These are phyloP conservation scores for Corvus cornix DNA, from an alignment of 2,113 vertebrate species.

Conservation along the genomic window DNA sequence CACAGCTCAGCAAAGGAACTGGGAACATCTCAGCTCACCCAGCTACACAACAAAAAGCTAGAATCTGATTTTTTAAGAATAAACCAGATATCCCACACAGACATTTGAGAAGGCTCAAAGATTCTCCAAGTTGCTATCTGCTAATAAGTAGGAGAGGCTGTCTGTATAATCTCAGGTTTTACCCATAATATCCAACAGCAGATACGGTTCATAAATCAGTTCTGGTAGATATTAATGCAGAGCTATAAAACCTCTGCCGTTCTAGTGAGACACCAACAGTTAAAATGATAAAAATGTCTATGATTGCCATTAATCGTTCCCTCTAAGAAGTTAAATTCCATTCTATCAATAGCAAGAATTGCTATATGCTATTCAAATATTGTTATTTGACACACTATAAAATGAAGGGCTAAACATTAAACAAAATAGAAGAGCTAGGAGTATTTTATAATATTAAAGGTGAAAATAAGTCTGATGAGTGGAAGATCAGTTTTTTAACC, in stretches of 20 bases:
- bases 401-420: not conserved
- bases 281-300: not conserved
- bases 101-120: not conserved
- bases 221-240: not conserved
- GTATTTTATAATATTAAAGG: not conserved
- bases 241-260: not conserved
- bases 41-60: not conserved
- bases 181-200: not conserved
- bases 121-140: not conserved
- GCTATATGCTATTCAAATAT: not conserved
- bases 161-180: not conserved
- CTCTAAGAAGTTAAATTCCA: not conserved
- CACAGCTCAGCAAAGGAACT: not conserved
- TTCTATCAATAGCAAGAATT: not conserved
- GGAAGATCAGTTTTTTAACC: not conserved
- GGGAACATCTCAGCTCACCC: not conserved
- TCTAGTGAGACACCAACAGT: not conserved
- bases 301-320: not conserved
- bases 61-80: not conserved
- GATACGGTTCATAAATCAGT: not conserved
- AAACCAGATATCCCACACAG: not conserved
- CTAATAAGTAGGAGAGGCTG: not conserved
- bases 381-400: not conserved
- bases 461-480: not conserved
- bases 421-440: not conserved